These are phyloP conservation scores for Macroramphosus scolopax DNA, from an alignment of 2,797 vertebrate genomes.

Conservation along the genomic window DNA sequence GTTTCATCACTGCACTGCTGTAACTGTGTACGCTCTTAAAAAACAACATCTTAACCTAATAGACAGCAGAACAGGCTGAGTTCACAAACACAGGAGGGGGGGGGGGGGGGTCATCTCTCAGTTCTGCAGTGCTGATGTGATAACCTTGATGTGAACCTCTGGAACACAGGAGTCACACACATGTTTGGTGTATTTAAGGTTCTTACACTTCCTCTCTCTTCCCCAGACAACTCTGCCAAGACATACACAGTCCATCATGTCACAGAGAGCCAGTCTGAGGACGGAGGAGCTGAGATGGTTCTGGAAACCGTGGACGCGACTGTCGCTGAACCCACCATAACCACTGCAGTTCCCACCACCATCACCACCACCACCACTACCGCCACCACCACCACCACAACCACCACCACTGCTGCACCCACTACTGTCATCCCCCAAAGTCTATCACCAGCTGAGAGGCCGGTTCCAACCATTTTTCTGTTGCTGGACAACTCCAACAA, in stretches of 20 bases:
- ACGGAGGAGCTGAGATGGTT: slow-evolving; percentile 59
- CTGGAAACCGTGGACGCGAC: slow-evolving; percentile 64
- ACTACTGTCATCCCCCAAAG: slow-evolving; percentile 43
- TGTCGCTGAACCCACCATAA: slow-evolving; percentile 19
- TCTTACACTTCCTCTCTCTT: slow-evolving; percentile 10
- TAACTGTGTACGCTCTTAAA: too few relatives aligned
- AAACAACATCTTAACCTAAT: too few relatives aligned
- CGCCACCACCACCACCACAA: slow-evolving; percentile 37
- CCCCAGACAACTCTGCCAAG: slow-evolving; percentile 77
- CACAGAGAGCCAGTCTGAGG: slow-evolving; percentile 70
- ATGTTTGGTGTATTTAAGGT: too few relatives aligned
- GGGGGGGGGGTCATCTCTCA: too few relatives aligned
- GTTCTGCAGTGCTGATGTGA: too few relatives aligned
- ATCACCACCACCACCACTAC: slow-evolving; percentile 36
- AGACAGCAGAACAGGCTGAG: too few relatives aligned
- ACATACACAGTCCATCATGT: slow-evolving; percentile 66
- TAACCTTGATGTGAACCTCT: too few relatives aligned
- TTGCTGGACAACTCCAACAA: slow-evolving; percentile 71
- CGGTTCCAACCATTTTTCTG: slow-evolving; percentile 56
- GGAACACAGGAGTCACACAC: too few relatives aligned
- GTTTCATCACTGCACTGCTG: too few relatives aligned
- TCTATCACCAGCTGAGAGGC: slow-evolving; percentile 40
- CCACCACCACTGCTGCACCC: slow-evolving; percentile 22
- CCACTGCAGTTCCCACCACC: slow-evolving; percentile 16
- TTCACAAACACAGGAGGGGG: too few relatives aligned